Conservation (phyloP, 2,797 vertebrate genomes). For the Parauchenoglanis ngamensis region DNA sequence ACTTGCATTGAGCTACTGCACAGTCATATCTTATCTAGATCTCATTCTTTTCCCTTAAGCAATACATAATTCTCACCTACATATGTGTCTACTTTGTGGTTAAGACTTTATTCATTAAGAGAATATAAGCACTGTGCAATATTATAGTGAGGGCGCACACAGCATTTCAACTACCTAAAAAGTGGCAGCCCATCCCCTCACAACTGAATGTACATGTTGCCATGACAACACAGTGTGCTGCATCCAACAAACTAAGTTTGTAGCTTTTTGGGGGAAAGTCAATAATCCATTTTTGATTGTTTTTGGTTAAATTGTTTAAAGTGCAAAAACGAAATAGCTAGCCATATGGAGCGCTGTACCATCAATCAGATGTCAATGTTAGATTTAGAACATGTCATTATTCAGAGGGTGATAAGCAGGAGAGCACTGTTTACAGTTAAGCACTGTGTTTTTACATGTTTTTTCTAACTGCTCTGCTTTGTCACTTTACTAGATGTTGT, state of each 20-base stretch:
- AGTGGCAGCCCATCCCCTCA: slow-evolving; percentile 60
- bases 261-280: slow-evolving; percentile 57
- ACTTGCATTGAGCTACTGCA: slow-evolving; percentile 71
- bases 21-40: slow-evolving; percentile 66
- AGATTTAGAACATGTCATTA: slow-evolving; percentile 42
- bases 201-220: slow-evolving; percentile 75
- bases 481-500: slow-evolving; percentile 54
- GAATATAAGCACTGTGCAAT: slow-evolving; percentile 77
- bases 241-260: slow-evolving; percentile 60
- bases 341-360: slow-evolving; percentile 56
- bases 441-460: slow-evolving; percentile 62
- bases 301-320: slow-evolving; percentile 37
- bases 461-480: slow-evolving; percentile 57
- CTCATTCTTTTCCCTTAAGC: slow-evolving; percentile 67
- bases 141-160: slow-evolving; percentile 64
- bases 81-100: slow-evolving; percentile 69
- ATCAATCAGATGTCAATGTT: slow-evolving; percentile 42
- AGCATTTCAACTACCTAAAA: slow-evolving; percentile 73
- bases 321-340: slow-evolving; percentile 57
- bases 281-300: slow-evolving; percentile 39
- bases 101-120: slow-evolving; percentile 66
- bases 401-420: slow-evolving; percentile 49
- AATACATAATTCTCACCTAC: slow-evolving; percentile 71
- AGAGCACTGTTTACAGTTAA: slow-evolving; percentile 63
- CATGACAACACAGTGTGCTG: slow-evolving; percentile 63